These are phyloP conservation scores for Canis aureus DNA, from an alignment of 2,113 vertebrate genomes.

Conservation along the genomic window DNA sequence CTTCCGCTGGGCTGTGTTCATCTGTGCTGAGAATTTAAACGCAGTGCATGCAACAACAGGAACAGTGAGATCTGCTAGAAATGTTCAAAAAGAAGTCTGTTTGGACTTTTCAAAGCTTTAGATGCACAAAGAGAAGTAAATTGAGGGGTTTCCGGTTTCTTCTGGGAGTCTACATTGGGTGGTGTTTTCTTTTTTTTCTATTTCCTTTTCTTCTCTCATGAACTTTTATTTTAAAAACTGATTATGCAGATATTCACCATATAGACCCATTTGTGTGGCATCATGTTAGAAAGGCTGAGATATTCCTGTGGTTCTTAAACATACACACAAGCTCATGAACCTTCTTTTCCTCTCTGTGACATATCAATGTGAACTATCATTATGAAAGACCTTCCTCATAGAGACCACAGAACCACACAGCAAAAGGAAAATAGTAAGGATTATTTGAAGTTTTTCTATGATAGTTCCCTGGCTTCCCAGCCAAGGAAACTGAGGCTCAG, in stretches of 20 bases:
- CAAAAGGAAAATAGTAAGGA: neutral
- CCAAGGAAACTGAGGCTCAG: constrained; percentile 32
- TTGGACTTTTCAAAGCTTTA: constrained; percentile 73
- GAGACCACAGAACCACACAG: neutral
- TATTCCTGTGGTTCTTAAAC: neutral
- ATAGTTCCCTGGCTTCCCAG: neutral
- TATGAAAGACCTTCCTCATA: neutral
- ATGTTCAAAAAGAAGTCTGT: constrained; percentile 67
- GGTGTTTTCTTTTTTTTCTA: constrained; percentile 44
- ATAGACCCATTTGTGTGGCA: neutral
- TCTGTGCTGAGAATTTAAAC: constrained; percentile 74
- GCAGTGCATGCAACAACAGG: constrained; percentile 53
- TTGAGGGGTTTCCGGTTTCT: constrained; percentile 77
- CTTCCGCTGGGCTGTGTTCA: constrained; percentile 42
- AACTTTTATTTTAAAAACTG: constrained; percentile 68
- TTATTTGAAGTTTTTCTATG: neutral
- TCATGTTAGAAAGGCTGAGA: neutral
- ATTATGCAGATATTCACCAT: neutral
- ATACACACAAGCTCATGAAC: neutral
- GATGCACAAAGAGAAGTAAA: constrained; percentile 67
- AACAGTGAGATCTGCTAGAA: constrained; percentile 63
- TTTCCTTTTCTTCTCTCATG: neutral
- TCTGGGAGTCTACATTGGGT: constrained; percentile 30
- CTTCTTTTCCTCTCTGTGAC: neutral
- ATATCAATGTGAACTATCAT: neutral